Percentiles rank a stretch among this genome's conserved stretches.
Conservation (phyloP, 2,888 invertebrate genomes). For the Odontomyia ornata region DNA sequence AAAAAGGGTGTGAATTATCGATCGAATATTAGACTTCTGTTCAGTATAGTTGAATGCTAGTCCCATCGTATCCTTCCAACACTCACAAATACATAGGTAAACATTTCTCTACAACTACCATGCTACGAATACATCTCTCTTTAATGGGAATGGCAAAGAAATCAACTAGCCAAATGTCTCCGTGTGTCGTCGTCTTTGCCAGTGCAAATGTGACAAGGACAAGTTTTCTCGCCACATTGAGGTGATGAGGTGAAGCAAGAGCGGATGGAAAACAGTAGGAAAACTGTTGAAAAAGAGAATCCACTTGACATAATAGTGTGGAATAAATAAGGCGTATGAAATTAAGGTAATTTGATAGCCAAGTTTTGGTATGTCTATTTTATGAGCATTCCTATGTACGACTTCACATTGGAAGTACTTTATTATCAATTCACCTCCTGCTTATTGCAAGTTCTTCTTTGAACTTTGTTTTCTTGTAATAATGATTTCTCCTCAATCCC, state of each 20-base stretch:
- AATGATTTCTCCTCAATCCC: too few relatives aligned
- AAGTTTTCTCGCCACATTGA: slow-evolving; percentile 23
- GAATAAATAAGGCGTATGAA: too few relatives aligned
- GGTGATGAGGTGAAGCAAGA: not conserved
- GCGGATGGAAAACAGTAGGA: not conserved
- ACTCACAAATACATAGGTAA: not conserved
- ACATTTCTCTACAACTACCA: not conserved
- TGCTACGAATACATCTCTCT: not conserved
- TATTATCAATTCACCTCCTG: too few relatives aligned
- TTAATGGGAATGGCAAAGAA: not conserved
- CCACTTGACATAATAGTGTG: too few relatives aligned
- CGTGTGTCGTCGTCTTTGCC: not conserved
- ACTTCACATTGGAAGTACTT: too few relatives aligned
- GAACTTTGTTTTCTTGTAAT: too few relatives aligned
- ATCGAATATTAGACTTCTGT: slow-evolving; percentile 45
- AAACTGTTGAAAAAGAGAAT: too few relatives aligned
- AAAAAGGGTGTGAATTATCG: slow-evolving; percentile 50
- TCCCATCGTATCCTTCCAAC: not conserved
- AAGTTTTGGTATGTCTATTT: too few relatives aligned
- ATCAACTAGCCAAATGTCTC: not conserved
- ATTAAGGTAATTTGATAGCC: too few relatives aligned
- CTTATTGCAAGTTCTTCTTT: too few relatives aligned
- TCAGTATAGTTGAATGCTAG: not conserved
- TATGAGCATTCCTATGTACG: too few relatives aligned
- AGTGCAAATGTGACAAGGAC: slow-evolving; percentile 34